Evolutionary conservation across 2,113 vertebrate species (phyloP), one percentile per base, ranked within the genome.

Genomic region (Morone saxatilis): DNA sequence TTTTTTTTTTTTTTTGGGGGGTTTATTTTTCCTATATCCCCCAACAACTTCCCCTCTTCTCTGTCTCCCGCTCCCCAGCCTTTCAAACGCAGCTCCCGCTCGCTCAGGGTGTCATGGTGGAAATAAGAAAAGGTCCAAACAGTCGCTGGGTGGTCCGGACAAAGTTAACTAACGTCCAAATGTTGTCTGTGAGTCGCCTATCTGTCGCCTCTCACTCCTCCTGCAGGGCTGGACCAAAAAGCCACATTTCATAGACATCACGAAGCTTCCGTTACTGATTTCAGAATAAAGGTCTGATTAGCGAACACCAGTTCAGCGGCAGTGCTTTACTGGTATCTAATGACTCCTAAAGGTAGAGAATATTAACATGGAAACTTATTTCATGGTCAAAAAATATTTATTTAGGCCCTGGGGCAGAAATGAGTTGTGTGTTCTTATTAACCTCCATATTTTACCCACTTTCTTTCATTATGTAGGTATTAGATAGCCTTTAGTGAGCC

Each of bases 21-120:
- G 48, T 71, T 81, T 66, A 36, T 77, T 88, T 84, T 63, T n/a
- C 61, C 78, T 76, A 67, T 89, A 69, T 63, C 66, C 71, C 50
- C 72, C 38, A 51, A 87, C 84, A 89, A 94, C 92, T 95, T 92
- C 90, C 89, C 87, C 31, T 41, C 62, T 86, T 83, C 76, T 83
- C 56, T 88, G 67, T 86, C 90, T 90, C 94, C 94, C 93, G 90
- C 88, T 82, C 75, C 67, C n/a, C 61, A 7, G 66, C 47, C 63
- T 40, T 71, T 51, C 31, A 59, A 47, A 68, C 36, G 10, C 59
- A 36, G 62, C 43, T 56, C 38, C 76, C 48, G 74, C 62, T 47
- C 57, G 2, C 41, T 74, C 5, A 47, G n/a, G 20, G 68, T 12
- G 63, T 74, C 82, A 86, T 91, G 56, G 70, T 66, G 66, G 14